phyloP scores from a whole-genome alignment of 2,113 vertebrate species.

The Daphoenositta chrysoptera region DNA sequence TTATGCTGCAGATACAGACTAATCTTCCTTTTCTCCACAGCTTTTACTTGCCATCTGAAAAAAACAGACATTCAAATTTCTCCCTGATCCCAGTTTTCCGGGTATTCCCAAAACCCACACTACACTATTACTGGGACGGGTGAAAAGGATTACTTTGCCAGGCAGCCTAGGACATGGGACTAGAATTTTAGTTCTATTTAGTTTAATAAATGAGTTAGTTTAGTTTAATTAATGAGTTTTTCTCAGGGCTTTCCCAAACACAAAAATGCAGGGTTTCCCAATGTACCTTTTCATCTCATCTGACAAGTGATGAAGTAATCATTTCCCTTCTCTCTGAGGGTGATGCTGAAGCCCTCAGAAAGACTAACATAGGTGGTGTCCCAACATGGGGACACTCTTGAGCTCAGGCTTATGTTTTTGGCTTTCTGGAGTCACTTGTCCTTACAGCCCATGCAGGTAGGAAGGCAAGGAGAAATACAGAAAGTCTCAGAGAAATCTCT shows the following conservation, averaged over 20 bases:
- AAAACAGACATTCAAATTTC: not conserved
- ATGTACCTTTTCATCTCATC: not conserved
- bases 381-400: not conserved
- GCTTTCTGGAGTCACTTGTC: not conserved
- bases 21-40: not conserved
- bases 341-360: not conserved
- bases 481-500: not conserved
- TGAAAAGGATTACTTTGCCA: not conserved
- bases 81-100: not conserved
- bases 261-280: not conserved
- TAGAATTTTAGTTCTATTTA: not conserved
- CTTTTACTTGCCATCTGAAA: not conserved
- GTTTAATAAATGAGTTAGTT: no score
- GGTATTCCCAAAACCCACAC: not conserved
- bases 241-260: not conserved
- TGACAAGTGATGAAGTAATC: not conserved
- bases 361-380: not conserved
- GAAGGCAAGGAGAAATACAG: not conserved
- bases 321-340: not conserved
- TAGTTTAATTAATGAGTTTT: no score
- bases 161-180: not conserved
- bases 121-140: not conserved
- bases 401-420: not conserved
- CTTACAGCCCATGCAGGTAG: not conserved
- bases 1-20: not conserved